phyloP scores from a whole-genome alignment of 2,113 vertebrate species.

The Electrona antarctica region DNA sequence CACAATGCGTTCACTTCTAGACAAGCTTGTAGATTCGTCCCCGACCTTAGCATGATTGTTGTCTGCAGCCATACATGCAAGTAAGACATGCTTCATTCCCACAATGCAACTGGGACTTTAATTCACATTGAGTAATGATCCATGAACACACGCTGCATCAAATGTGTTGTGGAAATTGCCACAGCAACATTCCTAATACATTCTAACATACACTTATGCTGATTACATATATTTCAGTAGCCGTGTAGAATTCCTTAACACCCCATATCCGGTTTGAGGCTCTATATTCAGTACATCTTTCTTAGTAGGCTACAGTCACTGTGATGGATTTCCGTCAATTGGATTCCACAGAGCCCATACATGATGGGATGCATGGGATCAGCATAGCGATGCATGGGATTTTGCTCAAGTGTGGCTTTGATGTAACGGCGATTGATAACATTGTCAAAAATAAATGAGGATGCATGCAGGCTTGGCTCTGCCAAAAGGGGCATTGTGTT shows the following conservation, averaged over 20 bases:
- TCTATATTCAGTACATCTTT: too few species aligned
- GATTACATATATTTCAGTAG: not conserved
- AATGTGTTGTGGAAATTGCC: not conserved
- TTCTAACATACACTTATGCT: not conserved
- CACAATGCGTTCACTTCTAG: slow-evolving; percentile 40
- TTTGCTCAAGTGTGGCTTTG: too few species aligned
- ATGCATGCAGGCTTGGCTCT: too few species aligned
- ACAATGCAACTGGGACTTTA: slow-evolving; percentile 2
- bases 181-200: not conserved
- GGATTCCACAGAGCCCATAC: too few species aligned
- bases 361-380: too few species aligned
- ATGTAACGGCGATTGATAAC: too few species aligned
- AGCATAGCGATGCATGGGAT: too few species aligned
- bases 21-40: slow-evolving; percentile 1
- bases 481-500: too few species aligned
- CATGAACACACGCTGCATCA: not conserved
- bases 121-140: not conserved
- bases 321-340: too few species aligned
- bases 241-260: not conserved
- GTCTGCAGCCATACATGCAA: slow-evolving; percentile 1
- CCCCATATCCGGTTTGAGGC: not conserved
- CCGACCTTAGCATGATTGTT: slow-evolving; percentile 6
- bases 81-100: not conserved
- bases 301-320: too few species aligned
- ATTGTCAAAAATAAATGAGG: too few species aligned